Evolutionary conservation across 2,888 invertebrate genomes (phyloP), one percentile per base, ranked within the genome.

Genomic region (Lymantria dispar): DNA sequence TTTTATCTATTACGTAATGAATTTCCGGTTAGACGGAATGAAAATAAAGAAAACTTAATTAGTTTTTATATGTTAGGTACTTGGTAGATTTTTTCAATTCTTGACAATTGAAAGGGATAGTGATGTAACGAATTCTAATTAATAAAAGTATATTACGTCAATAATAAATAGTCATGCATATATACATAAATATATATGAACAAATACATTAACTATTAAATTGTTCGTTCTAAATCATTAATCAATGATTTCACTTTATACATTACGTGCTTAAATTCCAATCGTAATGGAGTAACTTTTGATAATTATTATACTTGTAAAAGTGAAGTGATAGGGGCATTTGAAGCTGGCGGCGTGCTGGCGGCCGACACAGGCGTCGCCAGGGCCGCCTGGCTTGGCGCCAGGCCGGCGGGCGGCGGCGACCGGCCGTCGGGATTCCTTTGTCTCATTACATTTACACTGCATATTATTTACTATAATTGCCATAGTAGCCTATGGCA

Each of bases 331-430:
- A 60, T 68, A 64, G 55, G 47, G 52, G 62, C 69, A 68, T 70
- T 70, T 67, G 69, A 68, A 70, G 73, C 69, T 73, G 80, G 76
- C 80, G 78, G 79, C 79, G 78, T 71, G 79, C 80, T 80, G 83
- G 83, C 87, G 83, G 84, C 79, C 77, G 80, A 79, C 79, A 76
- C 78, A 76, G 83, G 82, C 86, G 88, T 84, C 87, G 84, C 87
- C 87, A 87, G 86, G 87, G 88, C 86, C 88, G 88, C 80, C 88
- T 89, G 90, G 91, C 89, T 74, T 78, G 90, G 89, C 90, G 90
- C 91, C 90, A 90, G 90, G 88, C 88, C 76, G 90, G 91, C 91
- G 90, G 88, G 85, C 85, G 87, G 87, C 89, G 76, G 85, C 40
- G 15, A 40, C 82, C 81, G 76, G 72, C 70, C 81, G 80, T 78